Conservation (phyloP, 30 jellyfish, hydroid and myxozoan species). For the Hydractinia symbiolongicarpus region DNA sequence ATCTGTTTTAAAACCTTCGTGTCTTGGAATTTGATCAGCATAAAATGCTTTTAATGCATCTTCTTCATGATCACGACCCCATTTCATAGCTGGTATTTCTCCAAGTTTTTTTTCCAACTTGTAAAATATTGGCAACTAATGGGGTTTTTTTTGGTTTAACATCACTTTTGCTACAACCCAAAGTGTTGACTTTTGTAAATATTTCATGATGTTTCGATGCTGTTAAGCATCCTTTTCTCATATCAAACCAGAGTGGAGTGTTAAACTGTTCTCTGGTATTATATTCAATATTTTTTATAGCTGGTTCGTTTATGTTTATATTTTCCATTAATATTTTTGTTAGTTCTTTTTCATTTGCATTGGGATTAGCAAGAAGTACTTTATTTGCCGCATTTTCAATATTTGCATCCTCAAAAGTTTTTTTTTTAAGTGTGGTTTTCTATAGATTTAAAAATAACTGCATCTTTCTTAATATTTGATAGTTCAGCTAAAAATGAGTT, state of each 20-base stretch:
- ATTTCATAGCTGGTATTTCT: constrained; percentile 16
- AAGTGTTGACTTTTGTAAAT: constrained; percentile 5
- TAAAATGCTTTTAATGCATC: constrained; percentile 16
- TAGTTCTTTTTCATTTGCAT: no score
- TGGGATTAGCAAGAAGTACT: no score
- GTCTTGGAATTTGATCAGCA: not conserved
- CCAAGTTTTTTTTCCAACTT: constrained; percentile 1
- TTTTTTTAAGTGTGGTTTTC: no score
- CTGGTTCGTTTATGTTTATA: no score
- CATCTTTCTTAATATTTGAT: not conserved
- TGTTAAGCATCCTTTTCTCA: constrained; percentile 23
- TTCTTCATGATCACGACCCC: constrained; percentile 28
- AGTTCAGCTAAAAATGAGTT: not conserved
- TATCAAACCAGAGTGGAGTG: constrained; percentile 8
- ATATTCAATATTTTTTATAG: not conserved
- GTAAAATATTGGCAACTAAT: constrained; percentile 9
- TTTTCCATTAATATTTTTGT: no score
- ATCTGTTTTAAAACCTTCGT: constrained; percentile 9
- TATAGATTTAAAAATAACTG: constrained; percentile 14
- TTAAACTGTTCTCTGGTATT: constrained; percentile 30
- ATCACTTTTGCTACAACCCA: not conserved
- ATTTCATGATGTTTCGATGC: constrained; percentile 27
- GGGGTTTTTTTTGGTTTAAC: constrained; percentile 28
- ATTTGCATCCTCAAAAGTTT: no score
- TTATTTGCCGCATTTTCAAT: no score